Base-by-base conservation (phyloP, 2,797 vertebrate genomes). In the Jordanella pulchra region DNA sequence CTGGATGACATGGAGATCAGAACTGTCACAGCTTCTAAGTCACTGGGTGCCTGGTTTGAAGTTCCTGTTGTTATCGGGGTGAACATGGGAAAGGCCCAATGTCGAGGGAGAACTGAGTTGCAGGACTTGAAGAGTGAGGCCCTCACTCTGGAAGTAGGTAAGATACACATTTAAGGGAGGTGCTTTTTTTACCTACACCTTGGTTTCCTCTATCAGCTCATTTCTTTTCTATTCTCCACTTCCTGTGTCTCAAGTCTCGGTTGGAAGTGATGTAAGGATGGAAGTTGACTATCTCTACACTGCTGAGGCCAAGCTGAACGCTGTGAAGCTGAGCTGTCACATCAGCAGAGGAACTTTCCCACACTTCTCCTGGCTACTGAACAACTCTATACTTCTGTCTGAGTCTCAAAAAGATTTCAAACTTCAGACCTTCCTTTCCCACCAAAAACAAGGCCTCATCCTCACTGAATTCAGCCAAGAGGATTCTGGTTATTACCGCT, bases 261-360 rank as follows among this genome's bases (percentile, higher is more conserved):
- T 95, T 17, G 90, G 86, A 18, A 94, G 94, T 18, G 61, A 77
- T 0, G 77, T 88, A 3, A 82, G 76, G 21, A 72, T 95, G 44
- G 87, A 89, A 23, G 88, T 94, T 51, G 89, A 92, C 4, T 90
- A 95, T 78, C 89, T 95, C 32, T 88, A 92, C 83, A 86, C 75
- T 17, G 76, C 67, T 0, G 80, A 89, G 35, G 86, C 80, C 45
- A 83, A 58, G 35, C 55, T 81, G 51, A 54, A 61, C 0, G 88
- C 86, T 0, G 88, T 79, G 73, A 80, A 68, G 18, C 85, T 95
- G 35, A 87, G 47, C 10, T 95, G 95, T 74, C 54, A 63, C 0
- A 3, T 92, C 71, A 76, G 78, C 71, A 86, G 78, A 58, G 95
- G 95, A 65, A 94, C 93, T 0, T 95, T 95, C 67, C 93, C 94